phyloP scores from a whole-genome alignment of 2,888 invertebrate species.

The Athripsodes cinereus region DNA sequence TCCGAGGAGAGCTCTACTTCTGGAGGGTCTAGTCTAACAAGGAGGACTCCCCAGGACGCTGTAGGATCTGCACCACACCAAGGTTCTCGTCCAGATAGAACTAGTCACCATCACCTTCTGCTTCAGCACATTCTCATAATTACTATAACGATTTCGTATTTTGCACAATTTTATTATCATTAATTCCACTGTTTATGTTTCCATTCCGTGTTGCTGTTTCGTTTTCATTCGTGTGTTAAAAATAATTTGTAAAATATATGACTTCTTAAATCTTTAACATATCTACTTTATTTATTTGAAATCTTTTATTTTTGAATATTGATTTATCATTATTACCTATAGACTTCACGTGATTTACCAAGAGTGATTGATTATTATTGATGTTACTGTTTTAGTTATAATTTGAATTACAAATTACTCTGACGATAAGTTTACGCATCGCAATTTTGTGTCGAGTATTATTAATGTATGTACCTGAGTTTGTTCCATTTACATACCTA shows the following conservation, averaged over 20 bases:
- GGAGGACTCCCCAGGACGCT: conserved; percentile 6
- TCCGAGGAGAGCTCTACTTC: conserved; percentile 41
- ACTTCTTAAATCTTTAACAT: background rate
- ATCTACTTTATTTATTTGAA: background rate
- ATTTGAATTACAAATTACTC: too few species aligned
- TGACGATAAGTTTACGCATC: too few species aligned
- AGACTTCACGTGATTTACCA: background rate
- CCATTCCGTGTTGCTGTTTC: background rate
- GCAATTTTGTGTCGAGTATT: too few species aligned
- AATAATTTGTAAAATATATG: conserved; percentile 2
- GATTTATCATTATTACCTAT: too few species aligned
- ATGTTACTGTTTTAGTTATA: background rate
- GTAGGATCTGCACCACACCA: conserved; percentile 9
- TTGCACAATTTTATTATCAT: conserved; percentile 14
- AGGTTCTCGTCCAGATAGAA: conserved; percentile 19
- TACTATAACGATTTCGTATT: conserved; percentile 8
- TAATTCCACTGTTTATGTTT: conserved; percentile 4
- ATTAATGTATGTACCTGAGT: too few species aligned
- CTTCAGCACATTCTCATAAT: conserved; percentile 23
- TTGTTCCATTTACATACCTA: too few species aligned
- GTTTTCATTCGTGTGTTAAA: background rate
- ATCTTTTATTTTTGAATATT: background rate
- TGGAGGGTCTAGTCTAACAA: background rate
- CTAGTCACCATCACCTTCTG: conserved; percentile 21
- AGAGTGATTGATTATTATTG: background rate